A percentile compares a stretch with the other conserved stretches of the same genome.
phyloP scores from a whole-genome alignment of 2,888 invertebrate species.

The Trypoxylon attenuatum region DNA sequence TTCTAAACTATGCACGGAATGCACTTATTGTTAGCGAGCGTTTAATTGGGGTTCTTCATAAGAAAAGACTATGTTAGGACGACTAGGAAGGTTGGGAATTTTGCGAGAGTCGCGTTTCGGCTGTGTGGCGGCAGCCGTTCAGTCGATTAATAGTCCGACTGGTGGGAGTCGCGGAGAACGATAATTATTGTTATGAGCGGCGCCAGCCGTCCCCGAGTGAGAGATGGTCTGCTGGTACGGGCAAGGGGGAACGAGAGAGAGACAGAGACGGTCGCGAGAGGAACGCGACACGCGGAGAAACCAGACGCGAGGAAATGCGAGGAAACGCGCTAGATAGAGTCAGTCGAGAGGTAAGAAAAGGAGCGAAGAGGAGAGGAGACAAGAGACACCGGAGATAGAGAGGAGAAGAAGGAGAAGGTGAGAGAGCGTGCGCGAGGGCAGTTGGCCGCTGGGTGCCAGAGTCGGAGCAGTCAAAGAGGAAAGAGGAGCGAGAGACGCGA shows the following conservation, averaged over 20 bases:
- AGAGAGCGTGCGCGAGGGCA: slow-evolving; percentile 4
- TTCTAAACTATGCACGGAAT: too few species aligned
- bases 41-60: too few species aligned
- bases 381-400: not conserved
- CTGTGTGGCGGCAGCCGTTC: slow-evolving; percentile 20
- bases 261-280: slow-evolving; percentile 1
- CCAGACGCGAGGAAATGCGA: not conserved
- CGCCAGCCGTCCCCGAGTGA: slow-evolving; percentile 59
- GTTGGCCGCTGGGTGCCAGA: too few species aligned
- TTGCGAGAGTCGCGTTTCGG: slow-evolving; percentile 19
- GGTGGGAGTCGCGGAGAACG: slow-evolving; percentile 50
- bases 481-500: not conserved
- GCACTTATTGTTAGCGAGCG: too few species aligned
- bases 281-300: slow-evolving; percentile 5
- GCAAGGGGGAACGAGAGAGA: slow-evolving; percentile 1
- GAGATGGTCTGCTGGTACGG: slow-evolving; percentile 38
- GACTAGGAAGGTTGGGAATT: not conserved
- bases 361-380: not conserved
- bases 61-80: too few species aligned
- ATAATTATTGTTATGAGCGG: slow-evolving; percentile 67
- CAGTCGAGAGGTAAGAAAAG: slow-evolving; percentile 1
- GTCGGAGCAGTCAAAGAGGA: not conserved
- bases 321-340: not conserved
- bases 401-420: slow-evolving; percentile 10
- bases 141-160: slow-evolving; percentile 33